Evolutionary conservation across 2,888 invertebrate genomes (phyloP), one percentile per base, ranked within the genome.

Genomic region (Calliphora vomitoria): DNA sequence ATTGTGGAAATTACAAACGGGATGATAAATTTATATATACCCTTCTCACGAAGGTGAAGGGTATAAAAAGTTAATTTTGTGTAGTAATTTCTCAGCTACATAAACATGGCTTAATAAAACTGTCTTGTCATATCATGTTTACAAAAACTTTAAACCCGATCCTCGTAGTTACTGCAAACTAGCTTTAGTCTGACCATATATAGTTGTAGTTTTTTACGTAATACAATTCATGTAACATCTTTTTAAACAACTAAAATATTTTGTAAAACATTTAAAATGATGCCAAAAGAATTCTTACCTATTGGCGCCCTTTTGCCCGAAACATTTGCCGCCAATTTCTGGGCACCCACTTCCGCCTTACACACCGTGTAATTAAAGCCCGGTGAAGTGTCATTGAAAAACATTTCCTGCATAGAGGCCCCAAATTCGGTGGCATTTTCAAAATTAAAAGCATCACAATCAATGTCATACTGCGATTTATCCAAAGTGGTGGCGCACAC

Each of bases 281-380:
- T 13, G 1, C 5, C 58, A 25, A 11, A 58, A 8, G 18, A n/a
- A 82, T 31, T 64, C 91, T 90, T 90, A 94, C 94, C 93, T 78
- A 94, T 93, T 1, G 94, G 94, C 15, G 93, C 93, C 25, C 94
- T 91, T 78, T 92, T 92, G 10, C 93, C 93, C 71, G 93, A 92
- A 18, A 93, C 91, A 84, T 92, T 90, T 1, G 94, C 91, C 11
- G 92, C 91, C 38, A 92, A 84, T 82, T 91, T 92, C 84, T 94
- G 94, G 0, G 93, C 91, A 82, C 94, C 93, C 0, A 91, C 89
- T 90, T 94, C 94, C 15, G 93, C 93, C 80, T 93, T 92, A 89
- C 94, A 94, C 13, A 94, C 93, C 1, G 93, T 92, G 15, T 91
- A 91, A 76, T 92, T 93, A 25, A 93, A 93, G 44, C 90, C 91